Percentiles rank a stretch among this genome's conserved stretches.
These are phyloP conservation scores for Parauchenoglanis ngamensis DNA, from an alignment of 2,797 vertebrate genomes.

Conservation along the genomic window DNA sequence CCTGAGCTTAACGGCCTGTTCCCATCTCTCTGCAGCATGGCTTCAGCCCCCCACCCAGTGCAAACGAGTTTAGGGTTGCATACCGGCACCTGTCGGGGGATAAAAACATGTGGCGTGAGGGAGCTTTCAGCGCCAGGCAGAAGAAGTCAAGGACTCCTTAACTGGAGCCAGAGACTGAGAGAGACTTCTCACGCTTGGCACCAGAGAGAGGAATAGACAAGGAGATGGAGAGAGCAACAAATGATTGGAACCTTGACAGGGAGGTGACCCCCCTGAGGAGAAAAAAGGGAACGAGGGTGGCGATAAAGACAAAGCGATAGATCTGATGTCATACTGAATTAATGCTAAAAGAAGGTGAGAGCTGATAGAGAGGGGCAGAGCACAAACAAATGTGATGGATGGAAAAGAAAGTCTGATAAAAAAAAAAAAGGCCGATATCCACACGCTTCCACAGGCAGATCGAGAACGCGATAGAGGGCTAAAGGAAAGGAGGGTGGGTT, in stretches of 20 bases:
- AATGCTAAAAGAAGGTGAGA: slow-evolving; percentile 55
- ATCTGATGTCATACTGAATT: slow-evolving; percentile 56
- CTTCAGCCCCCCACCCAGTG: slow-evolving; percentile 39
- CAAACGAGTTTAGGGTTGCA: slow-evolving; percentile 55
- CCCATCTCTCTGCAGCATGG: slow-evolving; percentile 44
- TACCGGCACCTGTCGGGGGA: slow-evolving; percentile 56
- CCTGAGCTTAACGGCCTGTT: slow-evolving; percentile 50
- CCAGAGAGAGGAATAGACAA: slow-evolving; percentile 30
- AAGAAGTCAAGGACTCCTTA: slow-evolving; percentile 55
- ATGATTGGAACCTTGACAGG: slow-evolving; percentile 36
- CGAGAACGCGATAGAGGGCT: slow-evolving; percentile 19
- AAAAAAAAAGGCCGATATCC: slow-evolving; percentile 49
- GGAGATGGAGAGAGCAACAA: slow-evolving; percentile 16
- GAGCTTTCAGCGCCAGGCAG: slow-evolving; percentile 51
- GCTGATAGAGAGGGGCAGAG: slow-evolving; percentile 44
- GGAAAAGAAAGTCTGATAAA: slow-evolving; percentile 43
- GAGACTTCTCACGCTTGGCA: slow-evolving; percentile 39
- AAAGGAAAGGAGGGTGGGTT: not conserved
- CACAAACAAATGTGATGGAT: slow-evolving; percentile 58
- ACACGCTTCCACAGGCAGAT: slow-evolving; percentile 39
- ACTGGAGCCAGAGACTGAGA: slow-evolving; percentile 32
- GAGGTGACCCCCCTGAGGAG: slow-evolving; percentile 44
- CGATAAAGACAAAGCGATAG: slow-evolving; percentile 49
- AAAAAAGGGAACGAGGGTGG: slow-evolving; percentile 19
- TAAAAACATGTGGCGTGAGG: slow-evolving; percentile 54